phyloP scores from a whole-genome alignment of 2,888 invertebrate genomes.

The Electrophaes corylata region DNA sequence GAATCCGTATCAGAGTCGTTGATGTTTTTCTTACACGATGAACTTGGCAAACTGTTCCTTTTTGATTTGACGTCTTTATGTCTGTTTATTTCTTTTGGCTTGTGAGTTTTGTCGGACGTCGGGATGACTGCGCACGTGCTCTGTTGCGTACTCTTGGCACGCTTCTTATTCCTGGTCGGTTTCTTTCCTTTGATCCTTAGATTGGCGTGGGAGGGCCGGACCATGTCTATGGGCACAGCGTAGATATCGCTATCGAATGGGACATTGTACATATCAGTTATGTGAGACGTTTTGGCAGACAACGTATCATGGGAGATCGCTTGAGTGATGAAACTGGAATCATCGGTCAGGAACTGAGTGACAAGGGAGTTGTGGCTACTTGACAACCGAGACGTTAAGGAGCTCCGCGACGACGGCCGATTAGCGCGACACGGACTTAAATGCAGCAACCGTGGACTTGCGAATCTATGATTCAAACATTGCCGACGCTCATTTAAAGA shows the following conservation, averaged over 20 bases:
- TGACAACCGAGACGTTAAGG: slow-evolving; percentile 90
- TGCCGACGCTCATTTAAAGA: slow-evolving; percentile 70
- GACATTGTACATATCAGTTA: slow-evolving; percentile 94
- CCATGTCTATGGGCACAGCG: slow-evolving; percentile 93
- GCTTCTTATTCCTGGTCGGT: slow-evolving; percentile 67
- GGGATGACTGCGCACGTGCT: slow-evolving; percentile 50
- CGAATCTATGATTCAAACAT: slow-evolving; percentile 72
- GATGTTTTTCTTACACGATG: slow-evolving; percentile 82
- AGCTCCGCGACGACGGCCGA: slow-evolving; percentile 90
- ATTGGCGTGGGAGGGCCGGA: slow-evolving; percentile 82
- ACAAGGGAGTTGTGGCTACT: slow-evolving; percentile 94
- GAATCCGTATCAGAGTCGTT: slow-evolving; percentile 86
- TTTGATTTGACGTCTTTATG: slow-evolving; percentile 80
- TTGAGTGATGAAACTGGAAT: slow-evolving; percentile 94
- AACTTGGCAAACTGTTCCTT: slow-evolving; percentile 88
- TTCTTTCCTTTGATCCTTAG: slow-evolving; percentile 71
- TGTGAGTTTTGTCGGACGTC: slow-evolving; percentile 53
- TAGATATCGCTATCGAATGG: slow-evolving; percentile 95
- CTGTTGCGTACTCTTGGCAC: slow-evolving; percentile 66
- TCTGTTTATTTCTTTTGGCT: slow-evolving; percentile 59
- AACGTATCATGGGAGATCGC: slow-evolving; percentile 94
- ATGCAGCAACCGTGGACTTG: slow-evolving; percentile 81
- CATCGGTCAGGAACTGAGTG: slow-evolving; percentile 90
- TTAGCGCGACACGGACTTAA: slow-evolving; percentile 85
- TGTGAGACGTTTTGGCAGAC: slow-evolving; percentile 87